These are phyloP conservation scores for Ephestia elutella DNA, from an alignment of 1,140 invertebrate genomes.

Conservation along the genomic window DNA sequence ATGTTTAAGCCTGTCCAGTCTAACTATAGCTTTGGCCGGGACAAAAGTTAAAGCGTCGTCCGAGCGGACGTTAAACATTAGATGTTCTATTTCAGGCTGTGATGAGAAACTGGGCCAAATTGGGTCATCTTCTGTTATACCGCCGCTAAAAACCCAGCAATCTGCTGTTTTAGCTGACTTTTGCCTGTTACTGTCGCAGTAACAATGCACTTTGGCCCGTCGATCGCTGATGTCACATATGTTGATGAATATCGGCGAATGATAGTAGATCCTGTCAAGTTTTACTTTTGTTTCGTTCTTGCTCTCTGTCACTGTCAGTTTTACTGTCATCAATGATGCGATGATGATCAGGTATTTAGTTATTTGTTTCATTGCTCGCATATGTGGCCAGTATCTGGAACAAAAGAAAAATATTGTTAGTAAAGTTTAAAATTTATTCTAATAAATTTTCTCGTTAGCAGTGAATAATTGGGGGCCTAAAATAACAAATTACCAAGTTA, in stretches of 20 bases:
- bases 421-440: neutral
- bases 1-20: conserved; percentile 78
- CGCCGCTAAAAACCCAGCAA: conserved; percentile 80
- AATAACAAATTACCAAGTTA: neutral
- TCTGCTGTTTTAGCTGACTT: conserved; percentile 67
- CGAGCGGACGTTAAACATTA: conserved; percentile 80
- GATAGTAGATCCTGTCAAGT: conserved; percentile 53
- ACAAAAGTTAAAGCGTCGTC: conserved; percentile 80
- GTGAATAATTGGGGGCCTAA: neutral
- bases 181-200: conserved; percentile 61
- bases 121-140: conserved; percentile 77
- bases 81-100: conserved; percentile 79
- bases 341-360: conserved; percentile 61
- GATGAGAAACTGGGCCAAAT: conserved; percentile 83
- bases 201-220: conserved; percentile 65
- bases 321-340: conserved; percentile 53
- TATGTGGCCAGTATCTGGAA: conserved; percentile 36
- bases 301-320: conserved; percentile 53
- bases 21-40: conserved; percentile 79
- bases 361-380: conserved; percentile 47
- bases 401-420: conserved; percentile 29
- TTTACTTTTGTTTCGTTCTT: conserved; percentile 55
- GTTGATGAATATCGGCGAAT: conserved; percentile 59
- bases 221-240: conserved; percentile 65
- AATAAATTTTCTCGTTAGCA: neutral